Evolutionary conservation across 2,797 vertebrate genomes (phyloP).

Genomic region (Philypnodon macrostomus): DNA sequence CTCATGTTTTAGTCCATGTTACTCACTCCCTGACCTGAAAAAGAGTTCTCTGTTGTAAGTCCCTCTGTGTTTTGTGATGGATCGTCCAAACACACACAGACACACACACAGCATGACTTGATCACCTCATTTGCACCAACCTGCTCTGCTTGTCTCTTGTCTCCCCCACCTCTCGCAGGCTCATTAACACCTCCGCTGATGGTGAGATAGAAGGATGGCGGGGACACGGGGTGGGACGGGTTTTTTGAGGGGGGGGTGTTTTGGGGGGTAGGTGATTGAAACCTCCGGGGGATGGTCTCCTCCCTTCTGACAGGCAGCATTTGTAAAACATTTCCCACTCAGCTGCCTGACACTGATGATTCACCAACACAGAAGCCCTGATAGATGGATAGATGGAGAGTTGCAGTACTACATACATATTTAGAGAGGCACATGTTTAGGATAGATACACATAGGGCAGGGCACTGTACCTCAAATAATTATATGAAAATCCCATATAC

Average conservation of each 20-base stretch:
- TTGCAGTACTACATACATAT: slow-evolving; percentile 21
- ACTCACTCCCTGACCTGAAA: slow-evolving; percentile 14
- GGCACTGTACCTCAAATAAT: too few relatives aligned
- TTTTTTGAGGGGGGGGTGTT: too few relatives aligned
- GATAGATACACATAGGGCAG: too few relatives aligned
- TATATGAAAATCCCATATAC: too few relatives aligned
- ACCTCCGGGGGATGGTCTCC: slow-evolving; percentile 92
- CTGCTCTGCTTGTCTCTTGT: slow-evolving; percentile 34
- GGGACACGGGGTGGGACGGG: slow-evolving; percentile 59
- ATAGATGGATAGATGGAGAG: slow-evolving; percentile 40
- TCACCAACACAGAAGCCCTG: slow-evolving; percentile 56
- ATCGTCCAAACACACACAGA: slow-evolving; percentile 39
- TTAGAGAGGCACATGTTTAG: slow-evolving; percentile 13
- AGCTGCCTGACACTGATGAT: slow-evolving; percentile 80
- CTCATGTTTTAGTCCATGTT: slow-evolving; percentile 9
- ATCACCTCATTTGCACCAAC: slow-evolving; percentile 77
- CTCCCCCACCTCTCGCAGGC: slow-evolving; percentile 71
- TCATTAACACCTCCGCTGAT: slow-evolving; percentile 94
- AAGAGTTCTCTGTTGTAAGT: too few relatives aligned
- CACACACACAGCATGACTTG: slow-evolving; percentile 57
- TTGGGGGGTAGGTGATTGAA: slow-evolving; percentile 88
- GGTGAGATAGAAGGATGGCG: slow-evolving; percentile 70
- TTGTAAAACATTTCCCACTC: slow-evolving; percentile 93
- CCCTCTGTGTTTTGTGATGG: slow-evolving; percentile 48
- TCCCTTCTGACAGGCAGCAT: slow-evolving; percentile 93